Evolutionary conservation across 2,888 invertebrate species (phyloP), one percentile per base, ranked within the genome.

Genomic region (Tethea ocularis): DNA sequence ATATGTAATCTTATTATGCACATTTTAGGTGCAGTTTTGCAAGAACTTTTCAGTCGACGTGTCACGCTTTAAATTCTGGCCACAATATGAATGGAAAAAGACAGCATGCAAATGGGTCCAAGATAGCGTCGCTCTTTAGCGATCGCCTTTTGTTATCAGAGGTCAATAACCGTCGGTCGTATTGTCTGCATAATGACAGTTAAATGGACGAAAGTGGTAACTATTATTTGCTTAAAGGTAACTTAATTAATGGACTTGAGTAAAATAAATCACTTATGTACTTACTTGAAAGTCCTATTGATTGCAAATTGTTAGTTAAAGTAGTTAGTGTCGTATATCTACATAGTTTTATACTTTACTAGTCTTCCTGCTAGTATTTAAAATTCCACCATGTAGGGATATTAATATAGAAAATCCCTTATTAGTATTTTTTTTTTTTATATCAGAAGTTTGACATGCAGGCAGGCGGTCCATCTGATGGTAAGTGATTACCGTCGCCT

Each of bases 141-240:
- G 51, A 58, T 57, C 56, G 59, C 61, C 61, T 59, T 55, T 59
- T 59, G 61, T 61, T 59, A 61, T 59, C 61, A 41, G 20, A 23
- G 59, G 57, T 55, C 29, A 46, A 22, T 54, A 55, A 55, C 54
- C 57, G 59, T n/a, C 36, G 33, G 59, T n/a, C 36, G 33, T 15
- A 1, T 54, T 6, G 22, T 20, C 5, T 2, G 17, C 4, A 2
- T 22, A 17, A 5, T 36, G 33, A 20, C 10, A 0, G 11, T 29
- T 24, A n/a, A 52, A 7, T 24, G 7, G 7, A 4, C 13, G 26
- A 26, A 24, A 26, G 26, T n/a, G 52, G 5, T 10, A 26, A 24
- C 15, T 24, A 26, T 26, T n/a, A 13, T n/a, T 2, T 41, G 20
- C 46, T 46, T n/a, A 38, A 38, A n/a, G 15, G n/a, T n/a, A 20